Base-by-base conservation (phyloP, 2,888 invertebrate species). In the Zaprionus obscuricornis region DNA sequence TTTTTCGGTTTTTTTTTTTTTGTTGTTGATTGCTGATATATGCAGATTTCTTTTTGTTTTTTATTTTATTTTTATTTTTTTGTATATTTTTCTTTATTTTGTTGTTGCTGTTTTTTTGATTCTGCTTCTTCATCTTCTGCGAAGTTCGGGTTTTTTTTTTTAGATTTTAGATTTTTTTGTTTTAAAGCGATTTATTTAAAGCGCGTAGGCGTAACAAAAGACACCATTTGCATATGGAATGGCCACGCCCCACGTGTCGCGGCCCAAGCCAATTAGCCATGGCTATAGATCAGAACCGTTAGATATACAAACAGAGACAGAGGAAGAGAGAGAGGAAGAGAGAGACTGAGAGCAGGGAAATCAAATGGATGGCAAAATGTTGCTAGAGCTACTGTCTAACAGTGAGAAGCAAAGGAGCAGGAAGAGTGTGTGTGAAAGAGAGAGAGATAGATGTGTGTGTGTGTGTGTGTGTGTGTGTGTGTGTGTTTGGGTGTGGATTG, bases 141-240 rank as follows among this genome's bases (percentile, higher is more conserved):
- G n/a, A n/a, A n/a, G n/a, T n/a, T n/a, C n/a, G n/a, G n/a, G n/a
- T n/a, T n/a, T n/a, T n/a, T n/a, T n/a, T n/a, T n/a, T n/a, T n/a
- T n/a, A n/a, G n/a, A n/a, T n/a, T n/a, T n/a, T n/a, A n/a, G n/a
- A n/a, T n/a, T n/a, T 63, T 39, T 36, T 40, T 49, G 34, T 26
- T 18, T 49, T 29, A 31, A 54, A 31, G 55, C 37, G 36, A 59
- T 47, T 33, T 34, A 55, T 54, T 49, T 46, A 2, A 40, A 17
- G n/a, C 26, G 77, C 42, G 78, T 82, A 67, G 78, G 78, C 82
- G 82, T 81, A 85, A 77, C 70, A 78, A 85, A 49, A 70, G 85
- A 70, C 77, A 81, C 70, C 62, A 84, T 78, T 78, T 73, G 82
- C 74, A 78, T 78, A 66, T 62, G 66, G 43, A 20, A 13, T 8